These are phyloP conservation scores for Drosophila eohydei DNA, from an alignment of 2,888 invertebrate genomes.

Conservation along the genomic window DNA sequence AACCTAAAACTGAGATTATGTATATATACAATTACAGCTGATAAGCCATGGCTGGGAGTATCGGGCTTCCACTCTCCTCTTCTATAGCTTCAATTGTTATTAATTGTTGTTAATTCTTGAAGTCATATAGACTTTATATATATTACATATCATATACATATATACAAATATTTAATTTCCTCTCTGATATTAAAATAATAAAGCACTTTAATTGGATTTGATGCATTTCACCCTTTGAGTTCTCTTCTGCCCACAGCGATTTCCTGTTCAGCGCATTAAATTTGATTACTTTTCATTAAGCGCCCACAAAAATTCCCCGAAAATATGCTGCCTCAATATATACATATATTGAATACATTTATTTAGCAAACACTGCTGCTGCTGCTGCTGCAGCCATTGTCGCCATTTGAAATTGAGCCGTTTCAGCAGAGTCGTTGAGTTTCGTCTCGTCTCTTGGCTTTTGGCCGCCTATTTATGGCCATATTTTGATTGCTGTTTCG, in stretches of 20 bases:
- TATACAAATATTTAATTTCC: neutral
- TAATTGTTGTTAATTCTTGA: too few relatives aligned
- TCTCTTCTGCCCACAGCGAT: neutral
- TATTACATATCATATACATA: neutral
- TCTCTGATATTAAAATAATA: neutral
- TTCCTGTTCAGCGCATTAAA: constrained; percentile 25
- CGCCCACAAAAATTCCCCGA: constrained; percentile 30
- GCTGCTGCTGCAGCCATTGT: constrained; percentile 51
- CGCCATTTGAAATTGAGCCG: constrained; percentile 74
- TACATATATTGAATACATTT: constrained; percentile 47
- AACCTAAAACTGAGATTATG: too few relatives aligned
- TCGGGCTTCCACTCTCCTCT: too few relatives aligned
- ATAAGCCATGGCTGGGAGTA: too few relatives aligned
- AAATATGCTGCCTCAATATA: constrained; percentile 19
- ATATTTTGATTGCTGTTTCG: constrained; percentile 71
- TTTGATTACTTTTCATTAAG: constrained; percentile 48
- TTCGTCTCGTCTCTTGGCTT: constrained; percentile 20
- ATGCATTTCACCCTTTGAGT: neutral
- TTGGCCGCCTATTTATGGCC: constrained; percentile 68
- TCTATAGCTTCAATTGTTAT: too few relatives aligned
- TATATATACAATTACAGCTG: too few relatives aligned
- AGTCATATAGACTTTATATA: too few relatives aligned
- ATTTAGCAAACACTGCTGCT: constrained; percentile 19
- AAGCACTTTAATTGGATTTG: constrained; percentile 5
- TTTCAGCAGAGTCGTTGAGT: constrained; percentile 32